Base-by-base conservation (phyloP, 2,113 vertebrate genomes). In the Takifugu flavidus region DNA sequence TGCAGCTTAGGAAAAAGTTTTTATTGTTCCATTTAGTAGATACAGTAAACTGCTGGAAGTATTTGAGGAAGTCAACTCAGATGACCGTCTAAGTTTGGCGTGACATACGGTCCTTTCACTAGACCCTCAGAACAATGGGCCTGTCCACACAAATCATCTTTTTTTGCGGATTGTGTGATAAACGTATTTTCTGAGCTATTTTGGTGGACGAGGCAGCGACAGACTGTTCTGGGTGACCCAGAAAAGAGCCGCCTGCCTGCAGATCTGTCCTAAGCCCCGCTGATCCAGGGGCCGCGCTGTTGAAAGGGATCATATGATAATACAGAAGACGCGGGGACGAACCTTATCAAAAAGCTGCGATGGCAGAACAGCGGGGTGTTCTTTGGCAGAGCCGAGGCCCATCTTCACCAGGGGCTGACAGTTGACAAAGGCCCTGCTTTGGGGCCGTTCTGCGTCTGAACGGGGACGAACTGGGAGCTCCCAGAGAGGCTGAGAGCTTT, bases 241-340 rank as follows among this genome's bases (percentile, higher is more conserved):
- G 62, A 73, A 20, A 67, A 73, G 45, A 39, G 28, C 60, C 31
- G 42, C 69, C 50, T 49, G 42, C 20, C 14, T 67, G 72, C 60
- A 71, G 71, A 77, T 77, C 69, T 66, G 53, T 68, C 67, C 54
- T 77, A 59, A 79, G 44, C 65, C 20, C 76, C 62, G 70, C 74
- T 81, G 74, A 85, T 89, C 85, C 78, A 62, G 66, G 80, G 67
- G 52, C 56, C 59, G 74, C 72, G 59, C 67, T 66, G 76, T 70
- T 62, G 64, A 77, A 72, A 74, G 46, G 72, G 73, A 84, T 84
- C 70, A 83, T 80, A 83, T 62, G 79, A 80, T 79, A 79, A 72
- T 50, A 52, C 47, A 77, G 70, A 78, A 73, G 66, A 81, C 72
- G 56, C 1, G 31, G 50, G 62, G 20, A 20, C 20, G 20, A 20